These are phyloP conservation scores for Cephus sareptanus DNA, from an alignment of 2,888 invertebrate species.

Conservation along the genomic window DNA sequence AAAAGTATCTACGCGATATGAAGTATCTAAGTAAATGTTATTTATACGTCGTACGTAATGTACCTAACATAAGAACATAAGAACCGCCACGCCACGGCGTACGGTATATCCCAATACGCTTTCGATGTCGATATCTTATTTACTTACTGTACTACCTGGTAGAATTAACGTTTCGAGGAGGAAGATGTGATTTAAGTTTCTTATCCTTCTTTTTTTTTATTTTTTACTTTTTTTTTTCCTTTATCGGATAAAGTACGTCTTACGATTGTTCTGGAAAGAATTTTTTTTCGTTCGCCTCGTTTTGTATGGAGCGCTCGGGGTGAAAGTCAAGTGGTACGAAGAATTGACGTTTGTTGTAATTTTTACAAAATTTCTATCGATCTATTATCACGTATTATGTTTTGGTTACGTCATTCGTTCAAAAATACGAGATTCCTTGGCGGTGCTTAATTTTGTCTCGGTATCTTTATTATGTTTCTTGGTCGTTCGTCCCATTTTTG, in stretches of 20 bases:
- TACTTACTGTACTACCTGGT: slow-evolving; percentile 13
- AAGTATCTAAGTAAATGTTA: neutral
- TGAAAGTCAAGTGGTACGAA: neutral
- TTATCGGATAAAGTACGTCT: neutral
- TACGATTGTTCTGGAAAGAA: neutral
- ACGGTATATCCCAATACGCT: slow-evolving; percentile 32
- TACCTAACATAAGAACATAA: slow-evolving; percentile 14
- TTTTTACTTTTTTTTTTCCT: neutral
- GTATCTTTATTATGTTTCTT: neutral
- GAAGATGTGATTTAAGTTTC: neutral
- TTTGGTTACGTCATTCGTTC: neutral
- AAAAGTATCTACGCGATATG: neutral
- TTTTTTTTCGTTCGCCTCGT: neutral
- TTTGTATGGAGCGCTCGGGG: neutral
- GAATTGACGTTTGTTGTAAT: neutral
- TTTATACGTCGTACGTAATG: slow-evolving; percentile 2
- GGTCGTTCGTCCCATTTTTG: neutral
- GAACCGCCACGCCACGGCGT: slow-evolving; percentile 19
- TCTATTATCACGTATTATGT: neutral
- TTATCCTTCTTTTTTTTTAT: neutral
- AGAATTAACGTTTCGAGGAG: slow-evolving; percentile 10
- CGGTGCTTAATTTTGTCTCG: neutral
- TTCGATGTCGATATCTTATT: slow-evolving; percentile 34
- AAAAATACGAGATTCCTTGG: neutral
- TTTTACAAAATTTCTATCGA: neutral